A percentile compares a stretch with the other conserved stretches of the same genome.
Conservation (phyloP, 2,113 vertebrate species). For the Pachyramphus minor region DNA sequence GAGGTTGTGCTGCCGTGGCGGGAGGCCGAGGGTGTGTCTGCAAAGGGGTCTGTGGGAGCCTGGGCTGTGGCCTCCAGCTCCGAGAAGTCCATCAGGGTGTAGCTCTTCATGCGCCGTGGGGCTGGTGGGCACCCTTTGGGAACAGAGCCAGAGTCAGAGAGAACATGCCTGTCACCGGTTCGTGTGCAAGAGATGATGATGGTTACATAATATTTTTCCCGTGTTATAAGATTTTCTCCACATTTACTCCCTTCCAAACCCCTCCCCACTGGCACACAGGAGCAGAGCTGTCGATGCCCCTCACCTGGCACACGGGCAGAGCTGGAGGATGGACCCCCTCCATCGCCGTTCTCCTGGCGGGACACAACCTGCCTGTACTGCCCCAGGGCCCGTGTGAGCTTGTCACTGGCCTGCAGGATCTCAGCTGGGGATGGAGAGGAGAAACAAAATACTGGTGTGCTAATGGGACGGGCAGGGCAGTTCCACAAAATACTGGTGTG, state of each 20-base stretch:
- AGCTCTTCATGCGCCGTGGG: constrained; percentile 68
- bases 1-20: background rate
- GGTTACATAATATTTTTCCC: background rate
- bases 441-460: background rate
- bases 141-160: background rate
- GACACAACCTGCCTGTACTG: constrained; percentile 71
- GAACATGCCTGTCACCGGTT: background rate
- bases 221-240: background rate
- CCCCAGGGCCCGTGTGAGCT: constrained; percentile 71
- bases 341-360: constrained; percentile 10
- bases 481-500: background rate
- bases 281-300: background rate
- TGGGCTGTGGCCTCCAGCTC: constrained; percentile 51
- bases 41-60: background rate
- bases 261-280: accelerated
- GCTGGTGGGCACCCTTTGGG: constrained; percentile 51
- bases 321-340: background rate
- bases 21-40: accelerated
- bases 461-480: too few relatives aligned
- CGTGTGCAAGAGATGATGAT: accelerated
- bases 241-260: background rate
- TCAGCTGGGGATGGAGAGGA: constrained; percentile 59
- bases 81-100: constrained; percentile 83
- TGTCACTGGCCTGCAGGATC: constrained; percentile 83
- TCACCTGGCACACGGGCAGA: constrained; percentile 36